Percentiles rank a stretch among this genome's conserved stretches.
Evolutionary conservation across 2,113 vertebrate species (phyloP).

Genomic region (Orycteropus afer): DNA sequence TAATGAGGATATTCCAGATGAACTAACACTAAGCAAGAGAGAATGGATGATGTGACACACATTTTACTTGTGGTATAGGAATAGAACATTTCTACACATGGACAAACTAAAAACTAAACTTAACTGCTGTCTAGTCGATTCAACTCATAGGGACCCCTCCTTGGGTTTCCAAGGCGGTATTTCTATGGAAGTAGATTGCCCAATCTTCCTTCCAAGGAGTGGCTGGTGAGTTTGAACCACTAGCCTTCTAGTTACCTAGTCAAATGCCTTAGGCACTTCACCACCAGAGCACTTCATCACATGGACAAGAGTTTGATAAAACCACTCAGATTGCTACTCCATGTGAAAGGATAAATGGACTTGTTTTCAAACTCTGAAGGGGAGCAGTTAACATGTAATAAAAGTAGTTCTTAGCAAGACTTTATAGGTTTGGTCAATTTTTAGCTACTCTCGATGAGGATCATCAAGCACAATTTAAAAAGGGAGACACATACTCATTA

Average conservation of each 20-base stretch:
- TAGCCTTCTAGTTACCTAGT: too few species aligned
- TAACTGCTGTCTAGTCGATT: too few species aligned
- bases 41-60: not conserved
- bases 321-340: not conserved
- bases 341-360: slow-evolving; percentile 20
- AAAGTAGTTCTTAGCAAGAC: not conserved
- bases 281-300: too few species aligned
- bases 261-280: too few species aligned
- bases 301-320: slow-evolving; percentile 16
- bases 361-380: slow-evolving; percentile 6
- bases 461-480: not conserved
- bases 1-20: slow-evolving; percentile 33
- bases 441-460: not conserved
- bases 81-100: not conserved
- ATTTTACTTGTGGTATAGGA: slow-evolving; percentile 2
- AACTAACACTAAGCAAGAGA: slow-evolving; percentile 30
- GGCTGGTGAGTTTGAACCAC: too few species aligned
- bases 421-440: not conserved
- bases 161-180: too few species aligned
- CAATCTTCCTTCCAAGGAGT: too few species aligned
- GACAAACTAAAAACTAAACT: too few species aligned
- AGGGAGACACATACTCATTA: not conserved
- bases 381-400: not conserved
- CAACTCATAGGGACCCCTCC: too few species aligned
- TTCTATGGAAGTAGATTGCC: too few species aligned